phyloP scores from a whole-genome alignment of 2,797 vertebrate species.

The Girardinus metallicus region DNA sequence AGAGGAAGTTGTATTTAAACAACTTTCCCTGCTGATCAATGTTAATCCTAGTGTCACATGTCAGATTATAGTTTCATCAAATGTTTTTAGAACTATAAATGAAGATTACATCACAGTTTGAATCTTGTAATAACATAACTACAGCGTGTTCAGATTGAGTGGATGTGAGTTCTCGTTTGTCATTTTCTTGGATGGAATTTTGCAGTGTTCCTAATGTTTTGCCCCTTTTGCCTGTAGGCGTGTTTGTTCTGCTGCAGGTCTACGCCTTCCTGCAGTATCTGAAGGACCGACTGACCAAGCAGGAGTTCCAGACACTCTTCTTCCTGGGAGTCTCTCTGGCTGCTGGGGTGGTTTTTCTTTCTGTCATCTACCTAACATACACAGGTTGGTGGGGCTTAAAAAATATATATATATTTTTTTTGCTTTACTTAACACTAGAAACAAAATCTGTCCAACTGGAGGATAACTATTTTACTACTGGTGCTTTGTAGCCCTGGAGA shows the following conservation, averaged over 20 bases:
- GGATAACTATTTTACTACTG: background rate
- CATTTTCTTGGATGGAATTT: background rate
- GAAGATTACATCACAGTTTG: background rate
- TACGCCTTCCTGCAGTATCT: slow-evolving; percentile 96
- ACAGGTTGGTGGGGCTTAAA: slow-evolving; percentile 82
- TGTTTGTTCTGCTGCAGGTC: slow-evolving; percentile 94
- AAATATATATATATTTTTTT: background rate
- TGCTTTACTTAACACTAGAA: background rate
- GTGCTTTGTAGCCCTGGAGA: background rate
- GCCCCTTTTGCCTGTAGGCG: slow-evolving; percentile 77
- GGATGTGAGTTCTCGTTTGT: background rate
- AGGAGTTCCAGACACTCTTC: slow-evolving; percentile 97
- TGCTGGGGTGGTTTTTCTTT: slow-evolving; percentile 92
- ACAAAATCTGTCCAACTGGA: background rate
- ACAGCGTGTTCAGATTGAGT: background rate
- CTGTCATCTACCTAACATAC: slow-evolving; percentile 95
- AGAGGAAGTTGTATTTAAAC: background rate
- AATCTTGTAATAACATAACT: too few relatives aligned
- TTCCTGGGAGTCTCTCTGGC: slow-evolving; percentile 94
- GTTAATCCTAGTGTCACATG: background rate
- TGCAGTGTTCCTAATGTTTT: slow-evolving; percentile 2
- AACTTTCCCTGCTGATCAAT: background rate
- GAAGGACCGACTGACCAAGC: slow-evolving; percentile 92
- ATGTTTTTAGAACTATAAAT: background rate
- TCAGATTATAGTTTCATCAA: background rate